A percentile compares a stretch with the other conserved stretches of the same genome.
Conservation (phyloP, 2,797 vertebrate species). For the Chelmon rostratus region DNA sequence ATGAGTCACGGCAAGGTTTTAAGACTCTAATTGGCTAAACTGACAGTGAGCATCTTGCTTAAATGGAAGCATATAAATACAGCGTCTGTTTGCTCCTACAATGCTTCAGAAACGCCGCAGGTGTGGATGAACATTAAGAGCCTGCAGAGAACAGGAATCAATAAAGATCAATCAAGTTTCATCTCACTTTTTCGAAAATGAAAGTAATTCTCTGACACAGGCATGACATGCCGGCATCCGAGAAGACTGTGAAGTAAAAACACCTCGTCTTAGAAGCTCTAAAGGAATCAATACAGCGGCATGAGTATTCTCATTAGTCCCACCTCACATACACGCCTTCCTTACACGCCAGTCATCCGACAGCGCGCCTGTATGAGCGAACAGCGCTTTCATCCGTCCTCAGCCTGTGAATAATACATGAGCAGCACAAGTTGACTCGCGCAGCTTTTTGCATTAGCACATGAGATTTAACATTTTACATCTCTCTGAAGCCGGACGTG, state of each 20-base stretch:
- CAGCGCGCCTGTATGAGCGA: not conserved
- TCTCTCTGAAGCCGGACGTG: slow-evolving; percentile 8
- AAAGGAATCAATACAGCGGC: not conserved
- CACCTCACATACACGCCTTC: too few species aligned
- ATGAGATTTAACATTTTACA: not conserved
- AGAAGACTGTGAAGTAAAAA: not conserved
- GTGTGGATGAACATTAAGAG: too few species aligned
- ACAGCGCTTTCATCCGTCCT: not conserved
- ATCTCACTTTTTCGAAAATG: not conserved
- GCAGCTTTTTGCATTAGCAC: not conserved
- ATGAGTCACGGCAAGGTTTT: too few species aligned
- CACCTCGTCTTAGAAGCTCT: not conserved
- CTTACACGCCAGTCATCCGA: not conserved
- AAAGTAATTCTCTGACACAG: too few species aligned
- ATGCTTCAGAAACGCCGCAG: too few species aligned
- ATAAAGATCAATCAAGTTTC: slow-evolving; percentile 26
- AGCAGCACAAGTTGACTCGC: not conserved
- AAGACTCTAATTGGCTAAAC: too few species aligned
- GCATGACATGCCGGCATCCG: too few species aligned
- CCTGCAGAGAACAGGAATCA: too few species aligned
- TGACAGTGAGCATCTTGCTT: too few species aligned
- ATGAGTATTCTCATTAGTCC: too few species aligned
- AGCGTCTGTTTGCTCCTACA: too few species aligned
- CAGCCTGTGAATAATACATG: not conserved
- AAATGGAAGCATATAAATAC: too few species aligned